Percentiles rank a stretch among this genome's conserved stretches.
phyloP scores from a whole-genome alignment of 2,888 invertebrate species.

The Drosophila infuscata region DNA sequence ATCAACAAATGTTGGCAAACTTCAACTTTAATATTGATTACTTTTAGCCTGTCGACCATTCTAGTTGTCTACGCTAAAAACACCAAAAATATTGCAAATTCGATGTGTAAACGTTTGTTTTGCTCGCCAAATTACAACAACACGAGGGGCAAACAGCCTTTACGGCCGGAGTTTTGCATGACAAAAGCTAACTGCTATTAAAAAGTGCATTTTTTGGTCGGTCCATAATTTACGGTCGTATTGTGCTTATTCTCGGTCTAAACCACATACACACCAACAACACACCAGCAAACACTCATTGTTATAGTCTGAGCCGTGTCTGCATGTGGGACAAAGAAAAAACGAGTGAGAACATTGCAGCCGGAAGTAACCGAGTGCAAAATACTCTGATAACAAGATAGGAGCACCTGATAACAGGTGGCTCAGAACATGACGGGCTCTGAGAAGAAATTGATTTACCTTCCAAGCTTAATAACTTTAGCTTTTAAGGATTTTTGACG shows the following conservation, averaged over 20 bases:
- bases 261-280: constrained; percentile 26
- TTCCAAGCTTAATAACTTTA: background rate
- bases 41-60: constrained; percentile 8
- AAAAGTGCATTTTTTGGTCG: constrained; percentile 56
- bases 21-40: constrained; percentile 22
- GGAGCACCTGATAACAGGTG: background rate
- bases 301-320: constrained; percentile 45
- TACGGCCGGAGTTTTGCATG: constrained; percentile 40
- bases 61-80: constrained; percentile 7
- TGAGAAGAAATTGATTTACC: background rate
- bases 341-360: constrained; percentile 16
- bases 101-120: constrained; percentile 54
- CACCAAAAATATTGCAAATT: constrained; percentile 57
- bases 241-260: constrained; percentile 55
- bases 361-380: background rate
- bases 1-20: background rate
- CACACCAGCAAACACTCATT: constrained; percentile 10
- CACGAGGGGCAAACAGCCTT: constrained; percentile 13
- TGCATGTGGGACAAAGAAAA: constrained; percentile 22
- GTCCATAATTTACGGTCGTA: constrained; percentile 62
- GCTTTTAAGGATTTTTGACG: background rate
- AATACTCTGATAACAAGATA: background rate
- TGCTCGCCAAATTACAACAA: constrained; percentile 37
- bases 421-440: background rate
- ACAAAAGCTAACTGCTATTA: constrained; percentile 58